Conservation (phyloP, 1,140 invertebrate genomes). For the Drosophila pseudoananassae region DNA sequence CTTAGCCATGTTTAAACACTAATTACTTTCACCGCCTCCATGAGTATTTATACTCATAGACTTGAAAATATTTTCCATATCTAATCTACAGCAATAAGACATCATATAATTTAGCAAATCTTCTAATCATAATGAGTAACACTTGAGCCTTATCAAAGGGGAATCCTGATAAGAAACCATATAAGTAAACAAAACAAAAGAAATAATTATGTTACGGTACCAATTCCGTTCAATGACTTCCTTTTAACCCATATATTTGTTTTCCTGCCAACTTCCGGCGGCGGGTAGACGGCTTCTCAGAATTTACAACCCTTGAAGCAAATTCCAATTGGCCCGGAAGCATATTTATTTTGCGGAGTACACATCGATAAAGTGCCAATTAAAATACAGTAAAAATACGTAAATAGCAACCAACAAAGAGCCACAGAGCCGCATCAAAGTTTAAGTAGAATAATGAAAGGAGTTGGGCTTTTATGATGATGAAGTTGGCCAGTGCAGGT, state of each 20-base stretch:
- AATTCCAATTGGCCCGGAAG: slow-evolving; percentile 7
- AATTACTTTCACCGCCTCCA: neutral
- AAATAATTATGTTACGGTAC: slow-evolving; percentile 49
- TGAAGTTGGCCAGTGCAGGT: slow-evolving; percentile 10
- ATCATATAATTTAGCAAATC: neutral
- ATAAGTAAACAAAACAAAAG: slow-evolving; percentile 2
- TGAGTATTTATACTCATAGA: neutral
- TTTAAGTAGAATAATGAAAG: slow-evolving; percentile 55
- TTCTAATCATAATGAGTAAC: slow-evolving; percentile 18
- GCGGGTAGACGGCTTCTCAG: slow-evolving; percentile 13
- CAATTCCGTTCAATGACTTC: slow-evolving; percentile 56
- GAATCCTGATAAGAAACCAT: slow-evolving; percentile 24
- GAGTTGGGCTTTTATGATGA: slow-evolving; percentile 15
- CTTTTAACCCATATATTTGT: slow-evolving; percentile 4
- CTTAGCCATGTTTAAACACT: slow-evolving; percentile 8
- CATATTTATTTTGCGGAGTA: slow-evolving; percentile 21
- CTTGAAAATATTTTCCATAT: neutral
- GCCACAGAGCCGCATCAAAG: slow-evolving; percentile 44
- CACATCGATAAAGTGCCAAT: slow-evolving; percentile 67
- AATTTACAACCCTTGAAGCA: slow-evolving; percentile 12
- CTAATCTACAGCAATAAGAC: slow-evolving; percentile 5
- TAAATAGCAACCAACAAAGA: slow-evolving; percentile 9
- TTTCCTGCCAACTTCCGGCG: slow-evolving; percentile 5
- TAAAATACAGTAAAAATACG: slow-evolving; percentile 53
- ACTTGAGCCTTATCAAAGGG: slow-evolving; percentile 4